Evolutionary conservation across 2,797 vertebrate genomes (phyloP).

Genomic region (Enteromius thamalakanensis): DNA sequence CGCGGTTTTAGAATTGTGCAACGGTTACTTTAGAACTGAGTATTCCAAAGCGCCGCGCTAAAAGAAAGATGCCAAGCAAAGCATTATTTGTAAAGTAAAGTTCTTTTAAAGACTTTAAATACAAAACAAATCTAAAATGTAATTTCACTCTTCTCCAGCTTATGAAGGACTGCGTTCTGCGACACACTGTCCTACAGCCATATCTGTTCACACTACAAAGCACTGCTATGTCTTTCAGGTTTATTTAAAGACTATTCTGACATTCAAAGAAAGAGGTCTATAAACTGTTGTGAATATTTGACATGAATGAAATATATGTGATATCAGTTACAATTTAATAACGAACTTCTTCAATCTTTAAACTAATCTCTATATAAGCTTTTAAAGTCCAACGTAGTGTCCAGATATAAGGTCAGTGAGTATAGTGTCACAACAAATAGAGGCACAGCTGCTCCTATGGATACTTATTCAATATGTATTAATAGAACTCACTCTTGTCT

Average conservation of each 20-base stretch:
- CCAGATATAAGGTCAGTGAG: constrained; percentile 7
- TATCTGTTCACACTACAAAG: not conserved
- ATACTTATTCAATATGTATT: constrained; percentile 31
- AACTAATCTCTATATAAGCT: not conserved
- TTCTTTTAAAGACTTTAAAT: not conserved
- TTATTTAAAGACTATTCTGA: constrained; percentile 24
- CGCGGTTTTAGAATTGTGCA: not conserved
- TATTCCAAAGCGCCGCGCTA: not conserved
- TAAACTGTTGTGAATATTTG: constrained; percentile 8
- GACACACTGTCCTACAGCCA: not conserved
- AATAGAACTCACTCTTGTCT: constrained; percentile 31
- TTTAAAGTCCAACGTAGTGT: not conserved
- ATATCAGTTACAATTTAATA: not conserved
- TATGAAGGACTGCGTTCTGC: not conserved
- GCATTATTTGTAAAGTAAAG: not conserved
- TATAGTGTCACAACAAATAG: constrained; percentile 10
- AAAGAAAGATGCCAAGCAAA: not conserved
- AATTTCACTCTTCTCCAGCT: not conserved
- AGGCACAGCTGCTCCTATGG: constrained; percentile 24
- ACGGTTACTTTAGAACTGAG: not conserved
- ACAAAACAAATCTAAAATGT: not conserved
- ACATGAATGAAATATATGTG: not conserved
- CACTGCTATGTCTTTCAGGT: not conserved
- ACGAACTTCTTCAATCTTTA: not conserved
- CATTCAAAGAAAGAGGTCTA: not conserved